Evolutionary conservation across 1,140 invertebrate genomes (phyloP), one percentile per base, ranked within the genome.

Genomic region (Sarcophaga peregrina): DNA sequence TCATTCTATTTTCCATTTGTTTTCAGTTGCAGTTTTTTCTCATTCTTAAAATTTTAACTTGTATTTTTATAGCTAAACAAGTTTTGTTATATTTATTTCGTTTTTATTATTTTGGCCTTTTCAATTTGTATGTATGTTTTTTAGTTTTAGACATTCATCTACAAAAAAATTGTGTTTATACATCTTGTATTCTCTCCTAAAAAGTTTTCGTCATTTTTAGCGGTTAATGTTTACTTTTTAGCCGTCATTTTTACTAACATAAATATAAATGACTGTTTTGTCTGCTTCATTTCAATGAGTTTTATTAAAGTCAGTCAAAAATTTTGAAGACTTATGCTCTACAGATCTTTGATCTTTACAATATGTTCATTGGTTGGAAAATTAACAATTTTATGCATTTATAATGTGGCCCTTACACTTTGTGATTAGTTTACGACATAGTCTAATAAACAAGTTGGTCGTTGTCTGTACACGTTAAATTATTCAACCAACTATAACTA

Each of bases 61-160:
- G 62, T 68, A 20, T 13, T 68, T 68, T 68, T 68, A 37, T 68
- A 68, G n/a, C 8, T 68, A 20, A 68, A 68, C n/a, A 68, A 25
- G 62, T 68, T 68, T 68, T 25, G 17, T 68, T 52, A 13, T 52
- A 13, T 52, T 52, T 52, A 20, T 68, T 68, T 68, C 0, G 62
- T 7, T 68, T n/a, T 68, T 25, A 6, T 5, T 20, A 20, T 68
- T 68, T 20, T 13, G 50, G 8, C 13, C 8, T 8, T 68, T 8
- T 68, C 8, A 20, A 25, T 20, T 8, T 58, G 54, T 58, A 58
- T 58, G 52, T 58, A 58, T 58, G 52, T 58, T 15, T 58, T 37
- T 37, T 37, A 37, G 25, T 37, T 37, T 37, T 37, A 37, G 25
- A 37, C 25, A 37, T 4, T 7, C n/a, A 58, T 58, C 54, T 58